These are phyloP conservation scores for Ernsta delagoae DNA, from an alignment of 2,888 invertebrate genomes.

Conservation along the genomic window DNA sequence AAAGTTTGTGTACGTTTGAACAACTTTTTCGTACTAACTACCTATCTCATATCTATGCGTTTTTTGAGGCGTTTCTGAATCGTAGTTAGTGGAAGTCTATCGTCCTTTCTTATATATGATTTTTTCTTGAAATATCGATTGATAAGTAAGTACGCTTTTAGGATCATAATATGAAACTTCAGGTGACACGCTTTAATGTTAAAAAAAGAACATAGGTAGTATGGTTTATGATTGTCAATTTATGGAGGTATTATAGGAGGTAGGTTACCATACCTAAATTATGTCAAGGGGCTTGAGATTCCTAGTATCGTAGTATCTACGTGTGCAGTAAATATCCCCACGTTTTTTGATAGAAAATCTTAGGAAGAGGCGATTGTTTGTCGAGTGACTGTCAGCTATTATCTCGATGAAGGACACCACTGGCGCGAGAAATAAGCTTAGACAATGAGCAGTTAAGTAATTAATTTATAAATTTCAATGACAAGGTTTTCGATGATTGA, in stretches of 20 bases:
- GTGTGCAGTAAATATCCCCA: conserved; percentile 17
- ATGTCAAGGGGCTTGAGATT: background rate
- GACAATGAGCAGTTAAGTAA: conserved; percentile 60
- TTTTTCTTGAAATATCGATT: too few relatives aligned
- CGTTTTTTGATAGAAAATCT: conserved; percentile 40
- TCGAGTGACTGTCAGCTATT: conserved; percentile 52
- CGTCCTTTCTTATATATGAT: too few relatives aligned
- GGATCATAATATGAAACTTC: too few relatives aligned
- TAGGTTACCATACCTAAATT: background rate
- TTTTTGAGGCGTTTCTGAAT: too few relatives aligned
- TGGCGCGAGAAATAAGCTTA: conserved; percentile 65
- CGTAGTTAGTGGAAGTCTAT: too few relatives aligned
- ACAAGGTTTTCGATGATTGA: conserved; percentile 5
- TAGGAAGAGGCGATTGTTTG: conserved; percentile 49
- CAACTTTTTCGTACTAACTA: too few relatives aligned
- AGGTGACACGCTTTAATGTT: too few relatives aligned
- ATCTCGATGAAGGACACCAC: conserved; percentile 57
- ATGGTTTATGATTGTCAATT: background rate
- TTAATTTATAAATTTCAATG: conserved; percentile 40
- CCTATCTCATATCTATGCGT: too few relatives aligned
- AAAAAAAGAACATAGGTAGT: too few relatives aligned
- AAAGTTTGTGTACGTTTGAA: too few relatives aligned
- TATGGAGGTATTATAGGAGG: too few relatives aligned
- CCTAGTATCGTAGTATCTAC: background rate
- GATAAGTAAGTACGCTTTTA: too few relatives aligned